phyloP scores from a whole-genome alignment of 2,797 vertebrate genomes.

The Macrochelys suwanniensis region DNA sequence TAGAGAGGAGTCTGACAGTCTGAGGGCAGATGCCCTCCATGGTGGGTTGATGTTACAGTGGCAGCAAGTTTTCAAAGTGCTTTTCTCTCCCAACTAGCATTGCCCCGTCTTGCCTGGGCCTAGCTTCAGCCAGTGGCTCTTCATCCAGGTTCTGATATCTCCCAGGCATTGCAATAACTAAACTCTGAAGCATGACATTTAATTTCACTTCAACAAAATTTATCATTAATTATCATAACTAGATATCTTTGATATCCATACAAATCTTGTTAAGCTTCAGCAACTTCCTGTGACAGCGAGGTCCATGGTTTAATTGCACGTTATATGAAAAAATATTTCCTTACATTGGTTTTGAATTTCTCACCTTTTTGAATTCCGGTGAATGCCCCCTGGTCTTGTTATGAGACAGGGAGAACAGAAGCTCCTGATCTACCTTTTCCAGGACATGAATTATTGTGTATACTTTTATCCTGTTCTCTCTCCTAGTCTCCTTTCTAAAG shows the following conservation, averaged over 20 bases:
- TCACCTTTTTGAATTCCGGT: not conserved
- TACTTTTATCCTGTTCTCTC: not conserved
- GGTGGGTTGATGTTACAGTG: too few species aligned
- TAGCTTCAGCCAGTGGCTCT: not conserved
- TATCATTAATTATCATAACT: too few species aligned
- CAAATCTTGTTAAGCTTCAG: too few species aligned
- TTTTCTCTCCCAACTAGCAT: not conserved
- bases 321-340: not conserved
- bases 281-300: not conserved
- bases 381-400: not conserved
- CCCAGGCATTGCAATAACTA: not conserved
- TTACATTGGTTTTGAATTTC: not conserved
- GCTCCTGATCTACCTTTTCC: not conserved
- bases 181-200: too few species aligned
- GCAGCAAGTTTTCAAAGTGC: not conserved
- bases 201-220: too few species aligned
- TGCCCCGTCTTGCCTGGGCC: not conserved
- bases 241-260: too few species aligned
- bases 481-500: not conserved
- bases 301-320: not conserved
- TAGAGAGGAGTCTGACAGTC: too few species aligned
- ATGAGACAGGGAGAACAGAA: not conserved
- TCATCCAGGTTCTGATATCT: not conserved
- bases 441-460: not conserved
- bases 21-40: too few species aligned